A percentile compares a stretch with the other conserved stretches of the same genome.
Evolutionary conservation across 1,140 invertebrate genomes (phyloP).

Genomic region (Drosophila orosa): DNA sequence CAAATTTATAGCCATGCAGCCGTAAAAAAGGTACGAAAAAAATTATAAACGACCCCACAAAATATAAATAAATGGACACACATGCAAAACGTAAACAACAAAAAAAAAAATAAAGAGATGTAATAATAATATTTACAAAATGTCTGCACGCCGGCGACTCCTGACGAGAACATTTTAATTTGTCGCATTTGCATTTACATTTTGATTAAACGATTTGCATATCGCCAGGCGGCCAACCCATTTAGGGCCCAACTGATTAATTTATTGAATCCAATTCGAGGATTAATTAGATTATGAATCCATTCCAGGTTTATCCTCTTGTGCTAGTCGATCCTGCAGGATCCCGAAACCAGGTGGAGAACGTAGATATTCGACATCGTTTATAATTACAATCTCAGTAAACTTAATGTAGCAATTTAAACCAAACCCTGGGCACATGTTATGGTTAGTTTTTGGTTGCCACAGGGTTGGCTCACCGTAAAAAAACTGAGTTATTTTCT

Average conservation of each 20-base stretch:
- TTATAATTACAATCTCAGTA: neutral
- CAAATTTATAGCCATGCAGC: conserved; percentile 81
- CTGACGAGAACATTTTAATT: conserved; percentile 76
- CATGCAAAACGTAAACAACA: conserved; percentile 35
- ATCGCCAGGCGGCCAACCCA: conserved; percentile 22
- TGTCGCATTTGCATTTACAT: conserved; percentile 75
- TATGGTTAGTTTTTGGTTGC: neutral
- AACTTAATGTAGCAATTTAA: neutral
- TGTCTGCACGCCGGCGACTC: conserved; percentile 70
- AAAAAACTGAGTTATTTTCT: neutral
- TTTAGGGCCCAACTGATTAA: conserved; percentile 34
- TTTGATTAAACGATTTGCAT: conserved; percentile 80
- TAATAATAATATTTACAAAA: conserved; percentile 82
- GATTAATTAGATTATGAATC: conserved; percentile 24
- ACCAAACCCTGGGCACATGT: neutral
- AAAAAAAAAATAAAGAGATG: conserved; percentile 48
- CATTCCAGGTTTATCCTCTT: neutral
- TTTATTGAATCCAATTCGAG: conserved; percentile 37
- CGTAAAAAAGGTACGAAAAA: conserved; percentile 61
- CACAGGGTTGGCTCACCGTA: neutral
- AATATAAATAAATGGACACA: conserved; percentile 56
- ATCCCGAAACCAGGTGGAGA: too few relatives aligned
- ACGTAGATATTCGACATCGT: too few relatives aligned
- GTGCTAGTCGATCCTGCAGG: neutral
- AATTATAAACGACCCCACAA: conserved; percentile 56